Evolutionary conservation across 2,797 vertebrate genomes (phyloP), one percentile per base, ranked within the genome.

Genomic region (Mus caroli): DNA sequence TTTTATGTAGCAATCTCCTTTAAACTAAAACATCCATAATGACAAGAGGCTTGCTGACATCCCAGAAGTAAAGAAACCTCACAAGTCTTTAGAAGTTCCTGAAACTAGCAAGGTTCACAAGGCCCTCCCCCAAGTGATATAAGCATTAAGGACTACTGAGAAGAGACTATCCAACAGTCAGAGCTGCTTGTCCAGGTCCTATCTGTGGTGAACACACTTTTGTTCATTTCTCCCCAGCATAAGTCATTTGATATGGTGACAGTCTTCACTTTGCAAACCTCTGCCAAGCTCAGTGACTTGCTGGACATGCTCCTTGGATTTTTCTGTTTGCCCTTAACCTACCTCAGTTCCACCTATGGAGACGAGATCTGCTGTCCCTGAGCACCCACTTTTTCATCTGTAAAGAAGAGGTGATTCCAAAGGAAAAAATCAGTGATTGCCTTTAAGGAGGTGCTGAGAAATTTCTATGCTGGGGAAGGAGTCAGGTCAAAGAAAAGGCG

Each of bases 251-350:
- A 34, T 28, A 75, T 22, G 26, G 26, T 75, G 17, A 9, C 17
- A 46, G 6, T 5, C 58, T 67, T 62, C n/a, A 8, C 31, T 91
- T 67, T 79, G 43, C 8, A 62, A 62, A 92, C 37, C 13, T 19
- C 9, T 76, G 26, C 14, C 1, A 73, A 78, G 52, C 54, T 92
- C 80, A 58, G n/a, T 0, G 3, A 22, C 54, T 22, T 56, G 46
- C 62, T 60, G 22, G 28, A 46, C 46, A 56, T 8, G 5, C 4
- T 14, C 17, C 4, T 26, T 0, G 0, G 54, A 13, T 15, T 56
- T 69, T 9, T 50, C 28, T 24, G 5, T 76, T 54, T 26, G 31
- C 52, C 26, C 0, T 14, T 43, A 71, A 26, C 50, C 50, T 64
- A 26, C 62, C 84, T 94, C 43, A n/a, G 52, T 9, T 76, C 50